Percentiles rank a stretch among this genome's conserved stretches.
Conservation (phyloP, 1,140 invertebrate species). For the Eupeodes corollae region DNA sequence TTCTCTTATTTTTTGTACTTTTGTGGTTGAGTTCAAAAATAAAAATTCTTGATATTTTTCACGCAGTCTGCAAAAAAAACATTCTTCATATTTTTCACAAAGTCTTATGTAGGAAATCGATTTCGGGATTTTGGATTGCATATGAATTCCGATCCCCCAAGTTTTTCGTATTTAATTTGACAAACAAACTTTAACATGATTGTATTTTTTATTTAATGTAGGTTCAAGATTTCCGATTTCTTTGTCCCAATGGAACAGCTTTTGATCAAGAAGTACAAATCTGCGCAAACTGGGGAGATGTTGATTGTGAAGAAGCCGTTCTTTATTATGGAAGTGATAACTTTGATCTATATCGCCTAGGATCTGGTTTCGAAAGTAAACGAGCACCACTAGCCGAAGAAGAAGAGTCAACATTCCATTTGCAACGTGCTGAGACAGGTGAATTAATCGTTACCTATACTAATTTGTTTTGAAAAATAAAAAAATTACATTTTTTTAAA, state of each 20-base stretch:
- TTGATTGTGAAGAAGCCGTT: constrained; percentile 68
- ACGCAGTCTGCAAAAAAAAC: too few species aligned
- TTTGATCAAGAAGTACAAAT: constrained; percentile 89
- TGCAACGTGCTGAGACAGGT: constrained; percentile 64
- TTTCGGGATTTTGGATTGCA: too few species aligned
- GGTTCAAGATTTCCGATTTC: constrained; percentile 70
- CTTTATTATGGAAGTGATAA: constrained; percentile 71
- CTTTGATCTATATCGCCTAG: constrained; percentile 69
- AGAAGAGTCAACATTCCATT: constrained; percentile 62
- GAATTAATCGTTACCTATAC: constrained; percentile 2
- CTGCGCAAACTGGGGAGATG: constrained; percentile 81
- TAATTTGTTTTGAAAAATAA: neutral
- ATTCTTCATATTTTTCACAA: too few species aligned
- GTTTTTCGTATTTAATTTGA: too few species aligned
- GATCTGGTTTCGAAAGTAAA: constrained; percentile 53
- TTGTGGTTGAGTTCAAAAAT: too few species aligned
- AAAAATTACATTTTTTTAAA: constrained; percentile 2
- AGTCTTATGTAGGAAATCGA: too few species aligned
- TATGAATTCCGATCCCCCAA: too few species aligned
- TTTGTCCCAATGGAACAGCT: constrained; percentile 83
- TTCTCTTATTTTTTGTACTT: too few species aligned
- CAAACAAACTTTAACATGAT: too few species aligned
- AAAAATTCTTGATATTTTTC: too few species aligned
- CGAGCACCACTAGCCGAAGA: constrained; percentile 43
- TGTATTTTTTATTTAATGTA: constrained; percentile 36